Evolutionary conservation across 2,113 vertebrate species (phyloP).

Genomic region (Siniperca knerii): DNA sequence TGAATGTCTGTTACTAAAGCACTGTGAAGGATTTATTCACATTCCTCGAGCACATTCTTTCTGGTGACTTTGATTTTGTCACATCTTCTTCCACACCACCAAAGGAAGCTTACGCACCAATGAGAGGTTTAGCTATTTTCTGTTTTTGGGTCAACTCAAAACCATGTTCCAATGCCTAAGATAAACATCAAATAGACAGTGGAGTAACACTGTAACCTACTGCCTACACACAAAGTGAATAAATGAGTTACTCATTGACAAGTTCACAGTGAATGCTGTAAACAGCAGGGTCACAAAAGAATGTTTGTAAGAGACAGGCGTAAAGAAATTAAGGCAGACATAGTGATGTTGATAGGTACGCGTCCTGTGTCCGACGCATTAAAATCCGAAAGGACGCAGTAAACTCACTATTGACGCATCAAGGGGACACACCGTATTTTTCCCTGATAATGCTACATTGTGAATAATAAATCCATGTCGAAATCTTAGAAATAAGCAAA

Average conservation of each 20-base stretch:
- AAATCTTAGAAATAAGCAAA: too few species aligned
- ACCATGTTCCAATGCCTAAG: neutral
- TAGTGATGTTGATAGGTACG: too few species aligned
- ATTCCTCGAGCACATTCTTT: constrained; percentile 17
- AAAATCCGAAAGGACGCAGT: too few species aligned
- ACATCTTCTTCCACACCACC: neutral
- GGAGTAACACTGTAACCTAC: neutral
- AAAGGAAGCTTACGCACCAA: neutral
- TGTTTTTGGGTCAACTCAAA: constrained; percentile 13
- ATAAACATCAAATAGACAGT: neutral
- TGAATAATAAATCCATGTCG: too few species aligned
- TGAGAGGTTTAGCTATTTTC: neutral
- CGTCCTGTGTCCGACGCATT: too few species aligned
- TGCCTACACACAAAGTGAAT: neutral
- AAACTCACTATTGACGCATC: too few species aligned
- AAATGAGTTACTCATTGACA: constrained; percentile 39
- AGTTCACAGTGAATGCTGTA: neutral
- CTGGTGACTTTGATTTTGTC: neutral
- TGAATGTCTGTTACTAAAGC: neutral
- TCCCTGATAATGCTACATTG: too few species aligned
- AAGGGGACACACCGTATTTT: too few species aligned
- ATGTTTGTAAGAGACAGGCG: neutral
- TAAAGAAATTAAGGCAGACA: neutral
- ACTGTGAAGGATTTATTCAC: constrained; percentile 3
- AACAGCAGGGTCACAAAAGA: neutral